phyloP scores from a whole-genome alignment of 2,888 invertebrate species.

The Agriopis leucophaearia region DNA sequence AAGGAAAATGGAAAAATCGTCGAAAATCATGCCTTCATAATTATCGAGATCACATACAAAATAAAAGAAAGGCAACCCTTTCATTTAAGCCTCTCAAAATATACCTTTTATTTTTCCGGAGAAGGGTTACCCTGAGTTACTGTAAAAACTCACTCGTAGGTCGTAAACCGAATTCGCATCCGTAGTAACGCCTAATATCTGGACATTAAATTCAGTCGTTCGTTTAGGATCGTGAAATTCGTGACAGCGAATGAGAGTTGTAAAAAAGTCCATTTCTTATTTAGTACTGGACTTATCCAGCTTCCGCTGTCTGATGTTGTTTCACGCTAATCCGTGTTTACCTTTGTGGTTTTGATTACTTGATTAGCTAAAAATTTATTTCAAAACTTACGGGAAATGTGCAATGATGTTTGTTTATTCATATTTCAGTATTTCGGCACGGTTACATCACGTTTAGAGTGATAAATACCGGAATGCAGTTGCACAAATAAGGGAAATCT shows the following conservation, averaged over 20 bases:
- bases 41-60: conserved; percentile 27
- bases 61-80: conserved; percentile 35
- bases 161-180: conserved; percentile 38
- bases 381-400: background rate
- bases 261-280: conserved; percentile 49
- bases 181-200: conserved; percentile 44
- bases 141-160: conserved; percentile 48
- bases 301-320: conserved; percentile 26
- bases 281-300: conserved; percentile 41
- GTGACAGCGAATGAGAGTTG: conserved; percentile 46
- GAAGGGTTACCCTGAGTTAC: conserved; percentile 42
- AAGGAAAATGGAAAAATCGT: conserved; percentile 10
- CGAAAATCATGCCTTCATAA: conserved; percentile 13
- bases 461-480: background rate
- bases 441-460: background rate
- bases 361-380: conserved; percentile 6
- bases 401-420: background rate
- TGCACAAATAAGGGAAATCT: no score
- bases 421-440: background rate
- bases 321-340: conserved; percentile 27
- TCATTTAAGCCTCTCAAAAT: conserved; percentile 42
- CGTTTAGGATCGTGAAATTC: conserved; percentile 44
- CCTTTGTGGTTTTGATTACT: conserved; percentile 11
- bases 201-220: conserved; percentile 44
- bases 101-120: conserved; percentile 39